A percentile compares a stretch with the other conserved stretches of the same genome.
Evolutionary conservation across 2,113 vertebrate species (phyloP).

Genomic region (Alethe castanea): DNA sequence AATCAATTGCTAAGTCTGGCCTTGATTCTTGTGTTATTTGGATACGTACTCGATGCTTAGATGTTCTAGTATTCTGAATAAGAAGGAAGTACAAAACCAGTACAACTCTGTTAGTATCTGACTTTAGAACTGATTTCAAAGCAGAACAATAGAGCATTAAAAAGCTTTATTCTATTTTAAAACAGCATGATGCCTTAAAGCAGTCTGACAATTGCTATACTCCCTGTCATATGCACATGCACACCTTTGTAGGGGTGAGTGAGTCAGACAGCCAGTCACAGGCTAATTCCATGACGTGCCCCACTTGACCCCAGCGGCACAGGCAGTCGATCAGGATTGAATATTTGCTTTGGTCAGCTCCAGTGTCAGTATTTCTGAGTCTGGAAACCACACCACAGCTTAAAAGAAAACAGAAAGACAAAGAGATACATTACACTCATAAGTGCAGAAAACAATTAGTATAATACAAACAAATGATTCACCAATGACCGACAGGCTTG

Average conservation of each 20-base stretch:
- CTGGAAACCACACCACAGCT: slow-evolving; percentile 88
- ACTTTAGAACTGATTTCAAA: background rate
- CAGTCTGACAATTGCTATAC: background rate
- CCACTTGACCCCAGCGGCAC: slow-evolving; percentile 87
- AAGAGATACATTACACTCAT: background rate
- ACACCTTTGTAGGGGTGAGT: slow-evolving; percentile 69
- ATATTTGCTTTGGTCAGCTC: slow-evolving; percentile 70
- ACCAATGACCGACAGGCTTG: background rate
- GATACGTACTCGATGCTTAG: slow-evolving; percentile 75
- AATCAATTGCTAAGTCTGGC: slow-evolving; percentile 84
- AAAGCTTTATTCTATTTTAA: background rate
- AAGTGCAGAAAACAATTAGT: background rate
- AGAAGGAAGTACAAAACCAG: background rate
- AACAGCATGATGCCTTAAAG: background rate
- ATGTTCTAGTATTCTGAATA: slow-evolving; percentile 53
- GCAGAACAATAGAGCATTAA: background rate
- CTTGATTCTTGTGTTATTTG: slow-evolving; percentile 73
- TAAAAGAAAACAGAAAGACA: background rate
- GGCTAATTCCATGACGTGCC: slow-evolving; percentile 81
- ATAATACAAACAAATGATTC: background rate
- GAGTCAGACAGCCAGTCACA: slow-evolving; percentile 83
- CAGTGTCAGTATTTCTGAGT: slow-evolving; percentile 77
- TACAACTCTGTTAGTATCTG: background rate
- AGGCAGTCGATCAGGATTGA: slow-evolving; percentile 85
- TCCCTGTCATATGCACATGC: background rate